Evolutionary conservation across 2,113 vertebrate genomes (phyloP), one percentile per base, ranked within the genome.

Genomic region (Scophthalmus maximus): DNA sequence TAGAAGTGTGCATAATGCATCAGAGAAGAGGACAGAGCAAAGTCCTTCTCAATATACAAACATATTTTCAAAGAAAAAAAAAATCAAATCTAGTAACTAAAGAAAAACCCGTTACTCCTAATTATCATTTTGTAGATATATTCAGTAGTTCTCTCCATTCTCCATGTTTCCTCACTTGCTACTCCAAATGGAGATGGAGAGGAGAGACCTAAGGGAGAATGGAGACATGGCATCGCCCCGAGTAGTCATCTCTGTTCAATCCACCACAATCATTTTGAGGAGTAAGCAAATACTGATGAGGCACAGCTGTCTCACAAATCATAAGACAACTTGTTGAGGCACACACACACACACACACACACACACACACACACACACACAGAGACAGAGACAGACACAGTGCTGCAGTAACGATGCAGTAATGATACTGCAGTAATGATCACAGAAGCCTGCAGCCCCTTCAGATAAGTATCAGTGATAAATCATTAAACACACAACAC

Each of bases 231-330:
- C 30, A 15, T 50, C 30, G 30, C 11, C 23, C n/a, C 34, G 52
- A 40, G 3, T 29, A 14, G 14, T 46, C 49, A 20, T 36, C 14
- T 22, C 25, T 8, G 6, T 18, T 36, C 18, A 46, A 46, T 46
- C 6, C 7, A 18, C 3, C n/a, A 6, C 23, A 42, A 22, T n/a
- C 4, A n/a, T 49, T 75, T 12, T 71, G 6, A 64, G 10, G 14
- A 58, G 25, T 36, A 42, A 63, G 63, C 11, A 26, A 26, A 63
- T 18, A 59, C 32, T 71, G 23, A 63, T 46, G 49, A 51, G 49
- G 23, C 27, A 69, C 36, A 73, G 56, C 63, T 79, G 59, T 50
- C n/a, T 40, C 27, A 46, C 18, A 60, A 60, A 60, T 50, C 68
- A 27, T 4, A 8, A 65, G 50, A 38, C 62, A 50, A 27, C 49